These are phyloP conservation scores for Megalops cyprinoides DNA, from an alignment of 2,797 vertebrate species.

Conservation along the genomic window DNA sequence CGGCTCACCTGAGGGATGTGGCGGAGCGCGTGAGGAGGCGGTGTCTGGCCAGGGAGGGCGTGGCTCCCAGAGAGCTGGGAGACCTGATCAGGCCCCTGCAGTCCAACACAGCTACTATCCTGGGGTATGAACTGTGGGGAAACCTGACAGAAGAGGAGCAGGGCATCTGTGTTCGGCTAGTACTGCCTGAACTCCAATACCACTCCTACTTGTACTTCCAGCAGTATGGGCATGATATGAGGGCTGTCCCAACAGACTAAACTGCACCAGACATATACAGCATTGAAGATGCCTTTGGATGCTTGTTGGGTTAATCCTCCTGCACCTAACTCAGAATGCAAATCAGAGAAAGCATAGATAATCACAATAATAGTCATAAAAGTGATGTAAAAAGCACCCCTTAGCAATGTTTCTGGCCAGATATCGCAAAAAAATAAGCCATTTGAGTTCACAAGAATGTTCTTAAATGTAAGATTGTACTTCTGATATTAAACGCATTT, in stretches of 20 bases:
- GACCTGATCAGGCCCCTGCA: slow-evolving; percentile 46
- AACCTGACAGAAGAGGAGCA: slow-evolving; percentile 49
- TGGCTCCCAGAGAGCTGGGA: slow-evolving; percentile 42
- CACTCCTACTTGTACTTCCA: slow-evolving; percentile 53
- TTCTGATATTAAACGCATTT: too few relatives aligned
- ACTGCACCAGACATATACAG: not conserved
- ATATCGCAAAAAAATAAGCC: too few relatives aligned
- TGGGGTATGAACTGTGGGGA: slow-evolving; percentile 48
- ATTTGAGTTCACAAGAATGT: too few relatives aligned
- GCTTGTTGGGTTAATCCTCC: too few relatives aligned
- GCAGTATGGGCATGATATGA: slow-evolving; percentile 54
- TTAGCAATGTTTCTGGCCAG: too few relatives aligned
- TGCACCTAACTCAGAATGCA: too few relatives aligned
- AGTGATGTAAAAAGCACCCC: too few relatives aligned
- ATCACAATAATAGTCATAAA: too few relatives aligned
- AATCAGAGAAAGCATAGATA: too few relatives aligned
- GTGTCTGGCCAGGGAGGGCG: slow-evolving; percentile 40
- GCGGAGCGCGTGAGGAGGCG: slow-evolving; percentile 31
- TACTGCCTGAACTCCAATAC: slow-evolving; percentile 59
- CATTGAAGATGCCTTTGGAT: not conserved
- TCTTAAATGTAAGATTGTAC: too few relatives aligned
- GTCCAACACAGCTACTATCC: slow-evolving; percentile 41
- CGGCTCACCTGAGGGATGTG: slow-evolving; percentile 41
- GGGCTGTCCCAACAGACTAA: slow-evolving; percentile 36
- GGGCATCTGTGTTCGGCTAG: slow-evolving; percentile 51